Conservation (phyloP, 1,140 invertebrate genomes). For the Conus betulinus region DNA sequence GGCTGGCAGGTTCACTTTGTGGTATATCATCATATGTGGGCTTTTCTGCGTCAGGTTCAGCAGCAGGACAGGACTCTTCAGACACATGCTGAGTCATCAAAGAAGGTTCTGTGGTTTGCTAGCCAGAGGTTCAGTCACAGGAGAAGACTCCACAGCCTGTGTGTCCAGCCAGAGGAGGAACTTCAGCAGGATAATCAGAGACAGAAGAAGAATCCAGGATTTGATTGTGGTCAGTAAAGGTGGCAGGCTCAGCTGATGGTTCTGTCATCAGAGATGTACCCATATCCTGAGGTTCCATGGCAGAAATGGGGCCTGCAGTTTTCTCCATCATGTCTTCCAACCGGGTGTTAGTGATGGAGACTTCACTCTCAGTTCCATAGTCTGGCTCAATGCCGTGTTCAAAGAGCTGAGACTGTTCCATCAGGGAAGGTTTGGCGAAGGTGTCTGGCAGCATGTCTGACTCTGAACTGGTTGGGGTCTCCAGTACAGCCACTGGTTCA, state of each 20-base stretch:
- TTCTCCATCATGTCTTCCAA: background rate
- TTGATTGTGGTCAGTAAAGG: background rate
- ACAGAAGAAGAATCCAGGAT: background rate
- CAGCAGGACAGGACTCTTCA: background rate
- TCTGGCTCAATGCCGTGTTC: constrained; percentile 8
- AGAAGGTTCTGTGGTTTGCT: background rate
- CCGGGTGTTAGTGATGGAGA: background rate
- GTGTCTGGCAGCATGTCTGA: constrained; percentile 58
- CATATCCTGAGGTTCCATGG: background rate
- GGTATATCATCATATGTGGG: background rate
- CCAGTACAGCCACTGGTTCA: constrained; percentile 73
- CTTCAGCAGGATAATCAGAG: background rate
- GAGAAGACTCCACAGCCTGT: background rate
- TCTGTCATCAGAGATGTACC: background rate
- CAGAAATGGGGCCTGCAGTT: background rate
- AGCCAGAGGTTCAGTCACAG: background rate
- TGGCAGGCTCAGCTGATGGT: background rate
- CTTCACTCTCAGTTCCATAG: background rate
- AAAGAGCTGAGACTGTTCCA: constrained; percentile 17
- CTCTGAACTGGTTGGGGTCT: constrained; percentile 64
- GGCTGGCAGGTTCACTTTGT: background rate
- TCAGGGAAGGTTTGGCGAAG: constrained; percentile 49
- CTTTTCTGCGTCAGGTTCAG: background rate
- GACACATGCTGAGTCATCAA: background rate
- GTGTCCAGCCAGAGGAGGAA: background rate